Conservation (phyloP, 2,797 vertebrate species). For the Amblyraja radiata region DNA sequence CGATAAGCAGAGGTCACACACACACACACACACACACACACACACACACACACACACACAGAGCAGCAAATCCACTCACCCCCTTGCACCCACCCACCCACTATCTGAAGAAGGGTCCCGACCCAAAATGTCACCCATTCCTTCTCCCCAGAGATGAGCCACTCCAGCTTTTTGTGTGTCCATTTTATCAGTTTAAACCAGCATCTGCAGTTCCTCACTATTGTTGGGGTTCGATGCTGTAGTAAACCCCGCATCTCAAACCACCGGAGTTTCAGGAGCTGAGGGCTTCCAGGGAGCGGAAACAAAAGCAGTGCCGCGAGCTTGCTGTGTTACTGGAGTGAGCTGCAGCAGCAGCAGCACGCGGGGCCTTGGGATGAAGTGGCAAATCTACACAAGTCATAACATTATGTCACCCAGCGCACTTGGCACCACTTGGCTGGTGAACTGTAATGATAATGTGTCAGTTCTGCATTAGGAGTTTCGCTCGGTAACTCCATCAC, state of each 20-base stretch:
- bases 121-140: too few species aligned
- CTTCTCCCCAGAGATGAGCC: too few species aligned
- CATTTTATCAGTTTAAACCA: too few species aligned
- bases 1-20: neutral
- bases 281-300: neutral
- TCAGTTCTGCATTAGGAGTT: neutral
- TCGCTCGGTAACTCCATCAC: neutral
- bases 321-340: too few species aligned
- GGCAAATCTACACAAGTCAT: slow-evolving; percentile 8
- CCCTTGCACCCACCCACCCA: too few species aligned
- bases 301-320: neutral
- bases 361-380: neutral
- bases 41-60: too few species aligned
- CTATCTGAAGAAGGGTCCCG: too few species aligned
- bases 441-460: neutral
- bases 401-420: neutral
- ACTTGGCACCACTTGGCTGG: neutral
- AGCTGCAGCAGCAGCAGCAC: neutral
- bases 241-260: neutral
- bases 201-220: too few species aligned
- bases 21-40: neutral
- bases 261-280: neutral
- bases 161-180: too few species aligned
- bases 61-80: too few species aligned
- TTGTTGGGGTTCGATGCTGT: too few species aligned